These are phyloP conservation scores for Numida meleagris DNA, from an alignment of 2,113 vertebrate genomes.

Conservation along the genomic window DNA sequence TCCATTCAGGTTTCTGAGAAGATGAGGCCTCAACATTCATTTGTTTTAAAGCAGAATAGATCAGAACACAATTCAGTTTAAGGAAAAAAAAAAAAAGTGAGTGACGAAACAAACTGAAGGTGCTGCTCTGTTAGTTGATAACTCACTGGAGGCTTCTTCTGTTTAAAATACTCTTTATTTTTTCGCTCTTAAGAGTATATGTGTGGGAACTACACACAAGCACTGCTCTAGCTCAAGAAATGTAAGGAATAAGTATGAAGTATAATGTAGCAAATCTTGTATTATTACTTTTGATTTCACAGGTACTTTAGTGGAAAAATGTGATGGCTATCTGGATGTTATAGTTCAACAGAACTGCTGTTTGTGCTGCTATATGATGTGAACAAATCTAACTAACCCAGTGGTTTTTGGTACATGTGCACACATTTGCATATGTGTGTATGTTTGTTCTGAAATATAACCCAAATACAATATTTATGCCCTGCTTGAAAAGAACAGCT, in stretches of 20 bases:
- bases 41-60: not conserved
- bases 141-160: not conserved
- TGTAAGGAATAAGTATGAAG: not conserved
- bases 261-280: not conserved
- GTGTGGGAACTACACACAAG: not conserved
- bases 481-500: constrained; percentile 16
- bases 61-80: not conserved
- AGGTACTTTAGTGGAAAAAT: not conserved
- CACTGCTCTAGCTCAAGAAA: not conserved
- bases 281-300: not conserved
- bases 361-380: not conserved
- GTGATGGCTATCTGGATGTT: not conserved
- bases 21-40: not conserved
- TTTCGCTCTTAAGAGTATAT: not conserved
- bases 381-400: not conserved
- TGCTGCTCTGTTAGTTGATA: not conserved
- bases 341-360: not conserved
- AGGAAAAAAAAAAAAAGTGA: too few species aligned
- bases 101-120: not conserved
- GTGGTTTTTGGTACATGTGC: not conserved
- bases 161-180: not conserved
- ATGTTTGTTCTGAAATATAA: not conserved
- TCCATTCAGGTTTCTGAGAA: not conserved
- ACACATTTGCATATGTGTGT: not conserved
- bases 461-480: not conserved